phyloP scores from a whole-genome alignment of 2,113 vertebrate species.

The rabbit (Oryctolagus cuniculus) region mOryCun1.1 NC_091435.1:36222001-36222500 shows the following conservation, averaged over 20 bases:
- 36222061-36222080: background rate
- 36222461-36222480: conserved; percentile 13
- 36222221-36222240: background rate
- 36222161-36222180: background rate
- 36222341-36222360: background rate
- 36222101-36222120: background rate
- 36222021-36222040: background rate
- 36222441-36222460: background rate
- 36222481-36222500: background rate
- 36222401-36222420: background rate
- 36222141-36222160: background rate
- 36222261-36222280: background rate
- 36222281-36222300: background rate
- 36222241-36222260: background rate
- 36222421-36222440: background rate
- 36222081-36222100: background rate
- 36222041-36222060: background rate
- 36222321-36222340: background rate
- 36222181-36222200: too few species aligned
- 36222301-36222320: background rate
- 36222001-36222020: background rate
- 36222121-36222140: background rate
- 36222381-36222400: background rate
- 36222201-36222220: background rate
- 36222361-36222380: conserved; percentile 41